Conservation (phyloP, 2,888 invertebrate genomes). For the Phortica okadai region DNA sequence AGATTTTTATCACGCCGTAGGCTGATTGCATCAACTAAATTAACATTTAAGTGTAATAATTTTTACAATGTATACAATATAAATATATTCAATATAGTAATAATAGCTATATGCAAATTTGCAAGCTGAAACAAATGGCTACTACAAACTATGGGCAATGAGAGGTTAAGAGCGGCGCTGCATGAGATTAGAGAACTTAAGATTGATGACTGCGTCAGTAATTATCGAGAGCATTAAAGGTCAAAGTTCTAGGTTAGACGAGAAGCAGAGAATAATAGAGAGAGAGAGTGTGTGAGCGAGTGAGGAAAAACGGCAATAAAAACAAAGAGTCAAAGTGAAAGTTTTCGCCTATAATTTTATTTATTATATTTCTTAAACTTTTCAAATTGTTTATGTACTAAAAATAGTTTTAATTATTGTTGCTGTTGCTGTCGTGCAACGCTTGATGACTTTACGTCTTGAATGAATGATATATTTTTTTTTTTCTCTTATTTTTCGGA, state of each 20-base stretch:
- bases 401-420: slow-evolving; percentile 8
- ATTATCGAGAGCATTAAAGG: background rate
- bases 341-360: background rate
- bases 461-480: background rate
- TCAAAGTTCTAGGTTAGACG: slow-evolving; percentile 5
- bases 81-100: background rate
- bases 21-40: slow-evolving; percentile 3
- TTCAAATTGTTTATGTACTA: background rate
- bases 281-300: too few species aligned
- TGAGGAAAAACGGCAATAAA: background rate
- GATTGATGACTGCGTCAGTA: too few species aligned
- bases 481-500: background rate
- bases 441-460: slow-evolving; percentile 13
- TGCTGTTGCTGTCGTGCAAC: background rate
- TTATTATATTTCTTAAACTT: too few species aligned
- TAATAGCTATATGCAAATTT: background rate
- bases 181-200: too few species aligned
- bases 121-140: too few species aligned
- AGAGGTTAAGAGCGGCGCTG: too few species aligned
- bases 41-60: background rate
- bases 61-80: background rate
- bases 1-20: background rate
- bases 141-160: too few species aligned
- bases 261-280: too few species aligned
- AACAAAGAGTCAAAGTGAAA: slow-evolving; percentile 2